Conservation (phyloP, 2,888 invertebrate genomes). For the Metallyticus violacea region DNA sequence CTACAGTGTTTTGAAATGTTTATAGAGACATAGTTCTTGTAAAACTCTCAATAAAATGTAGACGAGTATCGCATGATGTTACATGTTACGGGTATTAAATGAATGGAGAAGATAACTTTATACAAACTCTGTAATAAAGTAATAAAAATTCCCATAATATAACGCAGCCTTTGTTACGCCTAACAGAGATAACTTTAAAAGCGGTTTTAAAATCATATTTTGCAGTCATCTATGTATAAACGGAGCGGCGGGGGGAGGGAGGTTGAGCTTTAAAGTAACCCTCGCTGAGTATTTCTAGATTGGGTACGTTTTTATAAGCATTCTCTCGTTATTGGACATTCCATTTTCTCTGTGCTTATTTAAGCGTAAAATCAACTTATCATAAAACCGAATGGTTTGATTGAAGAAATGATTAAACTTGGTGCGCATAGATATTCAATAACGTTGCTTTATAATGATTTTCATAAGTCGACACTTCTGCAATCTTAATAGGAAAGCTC, state of each 20-base stretch:
- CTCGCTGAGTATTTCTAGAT: background rate
- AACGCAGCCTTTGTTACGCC: background rate
- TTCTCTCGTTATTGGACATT: background rate
- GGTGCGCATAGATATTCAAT: background rate
- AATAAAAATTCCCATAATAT: background rate
- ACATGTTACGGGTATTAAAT: too few relatives aligned
- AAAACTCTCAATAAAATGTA: too few relatives aligned
- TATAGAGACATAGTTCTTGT: too few relatives aligned
- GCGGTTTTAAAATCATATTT: background rate
- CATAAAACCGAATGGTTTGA: background rate
- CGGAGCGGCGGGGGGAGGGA: too few relatives aligned
- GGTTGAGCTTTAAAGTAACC: background rate
- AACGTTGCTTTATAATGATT: background rate
- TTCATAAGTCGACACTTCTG: background rate
- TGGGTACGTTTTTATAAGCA: background rate
- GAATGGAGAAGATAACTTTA: background rate
- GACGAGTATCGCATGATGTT: too few relatives aligned
- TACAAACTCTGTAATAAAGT: background rate
- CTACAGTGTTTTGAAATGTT: too few relatives aligned
- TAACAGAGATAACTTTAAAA: background rate
- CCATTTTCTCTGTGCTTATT: background rate
- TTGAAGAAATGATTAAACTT: background rate
- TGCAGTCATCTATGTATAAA: background rate
- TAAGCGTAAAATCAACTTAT: background rate
- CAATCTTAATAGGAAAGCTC: background rate